Conservation (phyloP, 2,113 vertebrate genomes). For the Poecilia latipinna region DNA sequence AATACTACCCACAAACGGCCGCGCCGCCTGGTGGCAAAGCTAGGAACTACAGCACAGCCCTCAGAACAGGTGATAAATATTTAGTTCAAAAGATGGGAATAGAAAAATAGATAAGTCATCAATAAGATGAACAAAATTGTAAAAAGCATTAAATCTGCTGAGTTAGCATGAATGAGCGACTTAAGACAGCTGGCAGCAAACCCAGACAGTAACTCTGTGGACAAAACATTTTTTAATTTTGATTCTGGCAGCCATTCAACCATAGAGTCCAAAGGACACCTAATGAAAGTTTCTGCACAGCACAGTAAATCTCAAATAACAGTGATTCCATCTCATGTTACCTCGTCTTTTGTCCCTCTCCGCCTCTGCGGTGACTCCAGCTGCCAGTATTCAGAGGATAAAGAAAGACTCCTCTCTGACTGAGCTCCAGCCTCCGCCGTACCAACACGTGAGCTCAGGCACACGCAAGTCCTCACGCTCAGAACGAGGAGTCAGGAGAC, state of each 20-base stretch:
- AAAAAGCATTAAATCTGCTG: too few relatives aligned
- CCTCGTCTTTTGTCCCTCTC: constrained; percentile 7
- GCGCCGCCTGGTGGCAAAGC: too few relatives aligned
- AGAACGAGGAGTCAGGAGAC: constrained; percentile 81
- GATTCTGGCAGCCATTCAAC: background rate
- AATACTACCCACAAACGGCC: too few relatives aligned
- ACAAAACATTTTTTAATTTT: background rate
- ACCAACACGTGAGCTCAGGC: constrained; percentile 86
- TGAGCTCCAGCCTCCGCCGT: constrained; percentile 90
- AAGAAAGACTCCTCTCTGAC: constrained; percentile 85
- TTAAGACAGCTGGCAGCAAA: too few relatives aligned
- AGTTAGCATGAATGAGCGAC: too few relatives aligned
- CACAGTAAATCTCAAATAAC: constrained; percentile 18
- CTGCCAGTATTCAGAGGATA: constrained; percentile 89
- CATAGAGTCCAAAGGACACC: background rate
- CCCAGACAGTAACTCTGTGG: too few relatives aligned
- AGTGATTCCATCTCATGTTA: constrained; percentile 1
- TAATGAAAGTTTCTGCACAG: background rate
- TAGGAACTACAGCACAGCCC: too few relatives aligned
- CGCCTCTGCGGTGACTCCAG: constrained; percentile 67
- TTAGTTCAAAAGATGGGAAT: too few relatives aligned
- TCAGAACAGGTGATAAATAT: too few relatives aligned
- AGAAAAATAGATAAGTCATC: too few relatives aligned
- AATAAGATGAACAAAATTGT: too few relatives aligned
- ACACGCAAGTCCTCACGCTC: constrained; percentile 80